phyloP scores from a whole-genome alignment of 2,888 invertebrate genomes.

The Drosophila leonis region DNA sequence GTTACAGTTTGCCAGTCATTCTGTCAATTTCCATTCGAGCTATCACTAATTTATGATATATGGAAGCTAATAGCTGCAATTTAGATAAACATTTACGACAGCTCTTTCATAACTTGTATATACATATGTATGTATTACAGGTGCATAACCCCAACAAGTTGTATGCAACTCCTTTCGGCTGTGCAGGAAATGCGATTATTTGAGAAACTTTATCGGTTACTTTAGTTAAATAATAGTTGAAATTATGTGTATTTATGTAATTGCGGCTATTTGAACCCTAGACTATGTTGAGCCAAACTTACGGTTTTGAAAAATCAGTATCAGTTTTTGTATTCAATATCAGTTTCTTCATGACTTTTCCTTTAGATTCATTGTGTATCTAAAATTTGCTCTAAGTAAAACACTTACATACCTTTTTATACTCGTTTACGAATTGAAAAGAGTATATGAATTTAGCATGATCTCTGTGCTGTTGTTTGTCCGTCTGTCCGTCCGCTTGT shows the following conservation, averaged over 20 bases:
- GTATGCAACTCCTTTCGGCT: neutral
- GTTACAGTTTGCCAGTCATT: conserved; percentile 23
- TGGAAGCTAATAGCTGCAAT: conserved; percentile 45
- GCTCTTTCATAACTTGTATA: conserved; percentile 8
- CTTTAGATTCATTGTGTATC: neutral
- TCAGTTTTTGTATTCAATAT: neutral
- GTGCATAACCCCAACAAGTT: conserved; percentile 7
- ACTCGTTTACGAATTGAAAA: neutral
- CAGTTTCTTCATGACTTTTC: neutral
- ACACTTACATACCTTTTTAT: neutral
- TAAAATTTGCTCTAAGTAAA: neutral
- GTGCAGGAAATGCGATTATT: neutral
- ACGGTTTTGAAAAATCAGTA: too few species aligned
- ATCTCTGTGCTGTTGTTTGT: too few species aligned
- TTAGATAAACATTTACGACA: conserved; percentile 45
- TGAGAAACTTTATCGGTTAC: neutral
- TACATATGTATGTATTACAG: neutral
- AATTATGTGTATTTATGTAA: neutral
- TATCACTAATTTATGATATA: conserved; percentile 41
- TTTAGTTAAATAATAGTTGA: neutral
- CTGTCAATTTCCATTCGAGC: conserved; percentile 29
- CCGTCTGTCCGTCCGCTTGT: too few species aligned
- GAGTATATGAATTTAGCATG: neutral
- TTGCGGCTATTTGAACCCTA: neutral
- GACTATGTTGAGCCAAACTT: neutral